Percentiles rank a stretch among this genome's conserved stretches.
Evolutionary conservation across 2,888 invertebrate species (phyloP).

Genomic region (Drosophila anceps): DNA sequence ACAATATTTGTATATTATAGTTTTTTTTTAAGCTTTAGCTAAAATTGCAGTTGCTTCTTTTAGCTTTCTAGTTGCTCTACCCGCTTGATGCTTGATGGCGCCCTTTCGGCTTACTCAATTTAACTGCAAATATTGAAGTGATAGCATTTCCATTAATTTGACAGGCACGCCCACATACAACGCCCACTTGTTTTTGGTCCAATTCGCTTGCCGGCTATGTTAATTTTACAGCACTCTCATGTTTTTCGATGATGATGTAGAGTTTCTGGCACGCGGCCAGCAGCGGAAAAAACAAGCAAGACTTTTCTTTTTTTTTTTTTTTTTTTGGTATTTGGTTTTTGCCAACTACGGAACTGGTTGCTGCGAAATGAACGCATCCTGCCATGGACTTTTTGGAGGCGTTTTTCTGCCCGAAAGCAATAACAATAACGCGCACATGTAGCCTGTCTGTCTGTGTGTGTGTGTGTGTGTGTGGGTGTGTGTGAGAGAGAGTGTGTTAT

Average conservation of each 20-base stretch:
- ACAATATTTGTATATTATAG: too few relatives aligned
- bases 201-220: constrained; percentile 45
- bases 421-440: constrained; percentile 76
- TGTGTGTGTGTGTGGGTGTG: constrained; percentile 23
- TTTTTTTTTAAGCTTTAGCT: too few relatives aligned
- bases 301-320: constrained; percentile 16
- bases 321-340: constrained; percentile 30
- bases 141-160: constrained; percentile 57
- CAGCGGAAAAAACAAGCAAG: constrained; percentile 19
- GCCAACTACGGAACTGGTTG: constrained; percentile 30
- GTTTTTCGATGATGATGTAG: constrained; percentile 79
- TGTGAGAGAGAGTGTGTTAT: constrained; percentile 21
- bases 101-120: constrained; percentile 9
- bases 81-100: not conserved
- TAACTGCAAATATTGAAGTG: constrained; percentile 20
- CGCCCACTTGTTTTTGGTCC: constrained; percentile 50
- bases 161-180: constrained; percentile 31
- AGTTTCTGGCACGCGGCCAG: constrained; percentile 70
- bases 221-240: constrained; percentile 64
- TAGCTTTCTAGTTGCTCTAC: not conserved
- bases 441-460: constrained; percentile 22
- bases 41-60: not conserved
- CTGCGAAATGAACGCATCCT: constrained; percentile 64
- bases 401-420: constrained; percentile 68
- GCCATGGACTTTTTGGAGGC: constrained; percentile 48